Evolutionary conservation across 1,140 invertebrate genomes (phyloP).

Genomic region (Neodiprion fabricii): DNA sequence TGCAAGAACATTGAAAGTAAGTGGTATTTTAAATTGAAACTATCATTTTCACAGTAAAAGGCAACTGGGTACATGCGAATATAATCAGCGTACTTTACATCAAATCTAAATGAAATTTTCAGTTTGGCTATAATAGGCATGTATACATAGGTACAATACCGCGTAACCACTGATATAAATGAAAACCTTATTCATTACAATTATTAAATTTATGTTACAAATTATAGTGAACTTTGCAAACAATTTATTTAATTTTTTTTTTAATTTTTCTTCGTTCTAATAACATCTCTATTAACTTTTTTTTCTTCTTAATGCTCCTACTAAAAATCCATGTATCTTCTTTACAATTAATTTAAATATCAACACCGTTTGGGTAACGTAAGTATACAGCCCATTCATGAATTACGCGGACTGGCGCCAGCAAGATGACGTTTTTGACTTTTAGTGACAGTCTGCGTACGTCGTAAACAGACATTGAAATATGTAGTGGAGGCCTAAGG

Average conservation of each 20-base stretch:
- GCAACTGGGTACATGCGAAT: not conserved
- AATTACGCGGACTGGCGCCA: not conserved
- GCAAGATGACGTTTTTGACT: not conserved
- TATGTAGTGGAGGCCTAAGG: slow-evolving; percentile 35
- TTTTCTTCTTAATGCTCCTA: slow-evolving; percentile 21
- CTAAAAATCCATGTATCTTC: slow-evolving; percentile 43
- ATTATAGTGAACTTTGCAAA: slow-evolving; percentile 49
- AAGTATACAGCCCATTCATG: slow-evolving; percentile 35
- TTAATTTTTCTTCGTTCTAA: slow-evolving; percentile 16
- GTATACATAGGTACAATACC: not conserved
- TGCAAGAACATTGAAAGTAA: not conserved
- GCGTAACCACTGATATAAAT: slow-evolving; percentile 36
- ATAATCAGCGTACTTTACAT: not conserved
- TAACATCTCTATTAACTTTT: slow-evolving; percentile 37
- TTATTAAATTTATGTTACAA: slow-evolving; percentile 44
- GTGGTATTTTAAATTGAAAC: not conserved
- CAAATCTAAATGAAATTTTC: not conserved
- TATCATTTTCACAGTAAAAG: slow-evolving; percentile 1
- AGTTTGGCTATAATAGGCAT: not conserved
- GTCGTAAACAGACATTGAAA: slow-evolving; percentile 23
- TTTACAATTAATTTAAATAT: slow-evolving; percentile 33
- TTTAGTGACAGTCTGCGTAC: not conserved
- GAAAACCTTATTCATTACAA: slow-evolving; percentile 37
- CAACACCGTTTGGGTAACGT: slow-evolving; percentile 34
- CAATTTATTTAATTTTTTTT: slow-evolving; percentile 22